A percentile compares a stretch with the other conserved stretches of the same genome.
phyloP scores from a whole-genome alignment of 2,113 vertebrate genomes.

The Coturnix japonica region DNA sequence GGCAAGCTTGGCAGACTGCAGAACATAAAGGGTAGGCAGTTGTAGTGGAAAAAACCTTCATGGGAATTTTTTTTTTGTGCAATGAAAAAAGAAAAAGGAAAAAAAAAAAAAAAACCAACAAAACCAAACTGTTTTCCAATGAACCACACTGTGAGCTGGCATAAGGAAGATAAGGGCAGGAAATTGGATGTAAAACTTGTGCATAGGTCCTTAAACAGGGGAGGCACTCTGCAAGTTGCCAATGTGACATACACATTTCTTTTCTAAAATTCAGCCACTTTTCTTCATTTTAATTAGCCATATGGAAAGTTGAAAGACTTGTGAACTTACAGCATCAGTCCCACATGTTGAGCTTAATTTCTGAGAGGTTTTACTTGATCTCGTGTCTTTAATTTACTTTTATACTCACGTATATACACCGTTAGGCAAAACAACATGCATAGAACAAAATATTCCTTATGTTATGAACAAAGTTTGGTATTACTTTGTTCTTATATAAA shows the following conservation, averaged over 20 bases:
- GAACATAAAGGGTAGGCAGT: slow-evolving; percentile 79
- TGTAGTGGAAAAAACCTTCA: slow-evolving; percentile 78
- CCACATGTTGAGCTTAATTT: slow-evolving; percentile 76
- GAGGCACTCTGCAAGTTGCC: slow-evolving; percentile 72
- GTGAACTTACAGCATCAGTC: slow-evolving; percentile 74
- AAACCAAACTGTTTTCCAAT: slow-evolving; percentile 69
- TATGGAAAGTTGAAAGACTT: slow-evolving; percentile 79
- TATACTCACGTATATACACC: slow-evolving; percentile 42
- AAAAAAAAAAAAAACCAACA: slow-evolving; percentile 43
- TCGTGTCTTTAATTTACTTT: slow-evolving; percentile 67
- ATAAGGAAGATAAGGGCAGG: slow-evolving; percentile 79
- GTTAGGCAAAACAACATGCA: slow-evolving; percentile 4
- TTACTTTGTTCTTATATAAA: not conserved
- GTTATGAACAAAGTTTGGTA: not conserved
- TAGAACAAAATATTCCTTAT: not conserved
- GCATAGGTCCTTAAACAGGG: slow-evolving; percentile 70
- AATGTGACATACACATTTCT: slow-evolving; percentile 71
- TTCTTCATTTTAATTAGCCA: slow-evolving; percentile 79
- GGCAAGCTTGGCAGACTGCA: slow-evolving; percentile 81
- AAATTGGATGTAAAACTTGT: slow-evolving; percentile 79
- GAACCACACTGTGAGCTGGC: slow-evolving; percentile 81
- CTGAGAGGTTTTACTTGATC: slow-evolving; percentile 35
- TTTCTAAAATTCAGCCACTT: slow-evolving; percentile 76
- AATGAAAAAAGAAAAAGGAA: slow-evolving; percentile 43
- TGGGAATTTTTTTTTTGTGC: slow-evolving; percentile 79